Base-by-base conservation (phyloP, 2,888 invertebrate species). In the Meta bourneti region DNA sequence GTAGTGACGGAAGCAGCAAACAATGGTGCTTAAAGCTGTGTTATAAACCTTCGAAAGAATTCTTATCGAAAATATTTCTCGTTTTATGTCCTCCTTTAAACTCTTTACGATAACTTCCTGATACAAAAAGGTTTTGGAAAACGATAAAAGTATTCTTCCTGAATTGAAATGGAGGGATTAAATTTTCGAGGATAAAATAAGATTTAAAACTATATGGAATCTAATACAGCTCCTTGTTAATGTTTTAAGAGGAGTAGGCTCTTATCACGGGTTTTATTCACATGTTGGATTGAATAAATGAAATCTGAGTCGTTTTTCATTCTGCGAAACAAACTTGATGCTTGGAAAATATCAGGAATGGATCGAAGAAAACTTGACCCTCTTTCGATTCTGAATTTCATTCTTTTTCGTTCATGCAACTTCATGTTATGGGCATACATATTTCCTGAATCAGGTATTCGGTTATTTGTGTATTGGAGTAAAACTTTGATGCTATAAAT, bases 21-120 rank as follows among this genome's bases (percentile, higher is more conserved):
- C 61, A 88, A 61, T 34, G 61, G 48, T 34, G 74, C 83, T 74
- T 52, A 7, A 83, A 54, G 52, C 54, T 16, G 11, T n/a, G 34
- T 34, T 83, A n/a, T 70, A 83, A 88, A 88, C 71, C 49, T 78
- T 86, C 52, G 52, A 34, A 71, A 61, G 77, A 78, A 70, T 79
- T 79, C 79, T 86, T 78, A 72, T 78, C 69, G 86, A 79, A 86
- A 86, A 86, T 79, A 71, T 75, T 79, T 86, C 52, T 48, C 86
- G 52, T 78, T 85, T 79, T 87, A 87, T 79, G 87, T 52, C 49
- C 79, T 79, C 49, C 72, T 83, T 83, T 74, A 52, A 83, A 83
- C 9, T 83, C 51, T 72, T 83, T 74, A 20, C 79, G 34, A 34
- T 83, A 52, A 54, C 54, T 83, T 52, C 52, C 52, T 71, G 49